These are phyloP conservation scores for Ophion obscuratus DNA, from an alignment of 2,888 invertebrate genomes.

Conservation along the genomic window DNA sequence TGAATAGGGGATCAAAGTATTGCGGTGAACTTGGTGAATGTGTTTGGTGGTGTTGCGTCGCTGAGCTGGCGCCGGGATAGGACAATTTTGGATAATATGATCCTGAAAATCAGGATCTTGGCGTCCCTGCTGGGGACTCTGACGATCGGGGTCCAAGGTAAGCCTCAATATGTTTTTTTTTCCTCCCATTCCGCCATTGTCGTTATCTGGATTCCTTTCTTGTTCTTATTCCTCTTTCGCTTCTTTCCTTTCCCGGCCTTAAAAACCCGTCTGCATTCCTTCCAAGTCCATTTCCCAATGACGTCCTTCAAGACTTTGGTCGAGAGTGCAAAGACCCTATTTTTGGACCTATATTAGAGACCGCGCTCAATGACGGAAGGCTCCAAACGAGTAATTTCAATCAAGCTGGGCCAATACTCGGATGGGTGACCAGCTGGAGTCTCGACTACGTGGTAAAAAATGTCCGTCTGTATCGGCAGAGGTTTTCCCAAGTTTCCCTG, in stretches of 20 bases:
- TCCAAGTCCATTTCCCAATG: neutral
- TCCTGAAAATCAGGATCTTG: constrained; percentile 76
- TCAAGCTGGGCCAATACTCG: no score
- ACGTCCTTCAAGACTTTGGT: neutral
- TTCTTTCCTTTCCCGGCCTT: neutral
- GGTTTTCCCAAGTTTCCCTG: no score
- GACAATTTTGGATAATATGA: constrained; percentile 71
- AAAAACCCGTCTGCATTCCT: constrained; percentile 25
- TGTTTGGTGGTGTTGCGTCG: constrained; percentile 9
- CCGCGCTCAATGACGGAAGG: no score
- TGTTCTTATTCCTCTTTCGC: neutral
- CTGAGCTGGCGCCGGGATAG: constrained; percentile 57
- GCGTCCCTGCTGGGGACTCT: constrained; percentile 77
- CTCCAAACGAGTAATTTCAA: no score
- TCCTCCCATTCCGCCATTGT: neutral
- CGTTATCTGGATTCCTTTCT: constrained; percentile 17
- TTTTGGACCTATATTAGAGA: no score
- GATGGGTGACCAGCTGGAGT: no score
- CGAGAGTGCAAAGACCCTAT: neutral
- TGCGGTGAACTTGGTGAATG: neutral
- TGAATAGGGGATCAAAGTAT: neutral
- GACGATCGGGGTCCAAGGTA: constrained; percentile 76
- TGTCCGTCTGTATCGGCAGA: no score
- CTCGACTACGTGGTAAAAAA: no score
- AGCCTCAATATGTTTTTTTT: constrained; percentile 57